These are phyloP conservation scores for Lagorchestes hirsutus DNA, from an alignment of 2,797 vertebrate genomes.

Conservation along the genomic window DNA sequence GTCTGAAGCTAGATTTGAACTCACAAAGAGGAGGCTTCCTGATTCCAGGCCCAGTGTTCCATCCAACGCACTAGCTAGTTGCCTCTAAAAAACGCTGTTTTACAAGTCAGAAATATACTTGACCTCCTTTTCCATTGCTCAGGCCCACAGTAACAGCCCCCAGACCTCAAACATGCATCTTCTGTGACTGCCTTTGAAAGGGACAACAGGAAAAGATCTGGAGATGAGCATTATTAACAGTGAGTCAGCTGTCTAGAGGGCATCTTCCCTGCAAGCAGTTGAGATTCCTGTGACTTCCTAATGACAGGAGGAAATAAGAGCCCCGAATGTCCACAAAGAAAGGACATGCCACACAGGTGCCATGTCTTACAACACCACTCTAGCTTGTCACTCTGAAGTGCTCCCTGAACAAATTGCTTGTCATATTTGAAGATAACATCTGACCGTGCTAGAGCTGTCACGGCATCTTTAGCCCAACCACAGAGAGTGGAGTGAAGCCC, in stretches of 20 bases:
- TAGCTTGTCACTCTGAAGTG: constrained; percentile 82
- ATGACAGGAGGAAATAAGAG: constrained; percentile 77
- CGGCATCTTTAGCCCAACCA: constrained; percentile 78
- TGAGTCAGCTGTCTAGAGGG: constrained; percentile 75
- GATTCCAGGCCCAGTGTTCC: background rate
- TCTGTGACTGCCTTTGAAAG: background rate
- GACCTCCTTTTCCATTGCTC: background rate
- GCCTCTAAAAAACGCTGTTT: background rate
- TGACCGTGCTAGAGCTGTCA: constrained; percentile 79
- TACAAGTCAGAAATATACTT: background rate
- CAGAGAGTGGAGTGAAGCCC: constrained; percentile 71
- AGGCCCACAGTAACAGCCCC: background rate
- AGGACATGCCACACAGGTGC: constrained; percentile 81
- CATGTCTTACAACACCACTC: constrained; percentile 85
- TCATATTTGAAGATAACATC: constrained; percentile 83
- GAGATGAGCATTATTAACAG: background rate
- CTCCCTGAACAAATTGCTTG: constrained; percentile 81
- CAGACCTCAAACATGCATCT: background rate
- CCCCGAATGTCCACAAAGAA: constrained; percentile 77
- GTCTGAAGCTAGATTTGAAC: background rate
- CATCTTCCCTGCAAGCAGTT: constrained; percentile 75
- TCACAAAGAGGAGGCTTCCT: background rate
- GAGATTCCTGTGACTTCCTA: constrained; percentile 73
- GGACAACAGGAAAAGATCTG: background rate
- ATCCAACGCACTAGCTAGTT: background rate